These are phyloP conservation scores for Tenrec ecaudatus DNA, from an alignment of 2,113 vertebrate genomes.

Conservation along the genomic window DNA sequence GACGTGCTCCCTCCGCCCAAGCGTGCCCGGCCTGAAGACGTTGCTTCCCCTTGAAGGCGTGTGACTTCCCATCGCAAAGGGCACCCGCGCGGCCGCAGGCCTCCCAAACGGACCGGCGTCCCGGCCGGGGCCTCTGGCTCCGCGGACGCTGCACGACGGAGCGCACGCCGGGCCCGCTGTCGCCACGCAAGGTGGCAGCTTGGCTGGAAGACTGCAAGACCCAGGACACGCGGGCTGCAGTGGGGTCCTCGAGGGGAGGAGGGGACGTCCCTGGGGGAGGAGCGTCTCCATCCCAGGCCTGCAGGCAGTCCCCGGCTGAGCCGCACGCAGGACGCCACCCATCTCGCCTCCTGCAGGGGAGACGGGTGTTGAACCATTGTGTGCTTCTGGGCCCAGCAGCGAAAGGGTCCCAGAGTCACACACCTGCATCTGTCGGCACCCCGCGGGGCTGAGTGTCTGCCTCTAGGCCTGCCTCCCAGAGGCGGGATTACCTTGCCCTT, in stretches of 20 bases:
- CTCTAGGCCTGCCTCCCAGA: neutral
- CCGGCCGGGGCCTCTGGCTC: too few relatives aligned
- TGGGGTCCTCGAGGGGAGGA: neutral
- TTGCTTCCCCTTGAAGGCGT: neutral
- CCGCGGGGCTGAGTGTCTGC: neutral
- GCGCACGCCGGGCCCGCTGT: neutral
- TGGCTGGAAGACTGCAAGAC: neutral
- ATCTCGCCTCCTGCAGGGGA: neutral
- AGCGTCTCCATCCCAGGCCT: too few relatives aligned
- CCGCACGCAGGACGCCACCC: fast-evolving
- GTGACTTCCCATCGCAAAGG: neutral
- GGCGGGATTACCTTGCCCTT: too few relatives aligned
- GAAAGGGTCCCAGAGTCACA: neutral
- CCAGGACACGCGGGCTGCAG: neutral
- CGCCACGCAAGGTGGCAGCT: neutral
- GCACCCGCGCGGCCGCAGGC: too few relatives aligned
- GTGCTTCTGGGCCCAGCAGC: too few relatives aligned
- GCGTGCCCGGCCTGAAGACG: neutral
- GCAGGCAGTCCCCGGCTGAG: neutral
- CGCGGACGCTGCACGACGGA: neutral
- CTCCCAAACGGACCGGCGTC: too few relatives aligned
- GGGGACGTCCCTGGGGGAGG: too few relatives aligned
- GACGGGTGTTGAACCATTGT: too few relatives aligned
- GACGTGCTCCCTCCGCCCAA: neutral
- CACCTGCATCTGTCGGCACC: neutral